Conservation (phyloP, 2,888 invertebrate species). For the Iselma pallidipennis region DNA sequence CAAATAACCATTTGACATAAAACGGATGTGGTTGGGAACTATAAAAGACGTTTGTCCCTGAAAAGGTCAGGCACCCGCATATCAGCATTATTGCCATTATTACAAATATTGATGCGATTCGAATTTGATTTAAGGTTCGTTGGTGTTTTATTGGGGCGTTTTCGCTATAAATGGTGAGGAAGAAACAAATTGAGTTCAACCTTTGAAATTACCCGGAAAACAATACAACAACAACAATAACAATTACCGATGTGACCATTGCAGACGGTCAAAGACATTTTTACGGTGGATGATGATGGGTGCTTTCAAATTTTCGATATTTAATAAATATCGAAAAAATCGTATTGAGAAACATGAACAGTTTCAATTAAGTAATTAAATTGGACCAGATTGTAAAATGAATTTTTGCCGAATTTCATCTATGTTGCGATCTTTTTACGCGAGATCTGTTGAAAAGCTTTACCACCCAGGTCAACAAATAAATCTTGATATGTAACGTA, state of each 20-base stretch:
- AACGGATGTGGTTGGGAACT: slow-evolving; percentile 33
- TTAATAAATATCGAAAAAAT: too few relatives aligned
- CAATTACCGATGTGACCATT: too few relatives aligned
- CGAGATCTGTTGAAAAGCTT: not conserved
- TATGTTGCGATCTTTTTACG: too few relatives aligned
- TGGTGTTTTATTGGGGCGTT: not conserved
- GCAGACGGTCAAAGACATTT: too few relatives aligned
- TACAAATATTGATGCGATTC: not conserved
- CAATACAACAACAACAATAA: too few relatives aligned
- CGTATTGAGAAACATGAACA: too few relatives aligned
- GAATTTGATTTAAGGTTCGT: not conserved
- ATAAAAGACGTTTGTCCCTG: slow-evolving; percentile 28
- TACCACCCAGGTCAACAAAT: not conserved
- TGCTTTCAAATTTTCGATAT: too few relatives aligned
- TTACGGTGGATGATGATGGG: too few relatives aligned
- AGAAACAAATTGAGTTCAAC: not conserved
- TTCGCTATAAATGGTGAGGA: not conserved
- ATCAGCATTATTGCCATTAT: slow-evolving; percentile 12
- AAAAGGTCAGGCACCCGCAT: slow-evolving; percentile 41
- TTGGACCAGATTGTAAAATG: too few relatives aligned
- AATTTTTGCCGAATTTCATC: too few relatives aligned
- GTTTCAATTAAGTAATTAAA: too few relatives aligned
- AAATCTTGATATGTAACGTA: not conserved
- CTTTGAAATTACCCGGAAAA: not conserved
- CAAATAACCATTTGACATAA: too few relatives aligned